Base-by-base conservation (phyloP, 2,113 vertebrate genomes). In the Chauna torquata region DNA sequence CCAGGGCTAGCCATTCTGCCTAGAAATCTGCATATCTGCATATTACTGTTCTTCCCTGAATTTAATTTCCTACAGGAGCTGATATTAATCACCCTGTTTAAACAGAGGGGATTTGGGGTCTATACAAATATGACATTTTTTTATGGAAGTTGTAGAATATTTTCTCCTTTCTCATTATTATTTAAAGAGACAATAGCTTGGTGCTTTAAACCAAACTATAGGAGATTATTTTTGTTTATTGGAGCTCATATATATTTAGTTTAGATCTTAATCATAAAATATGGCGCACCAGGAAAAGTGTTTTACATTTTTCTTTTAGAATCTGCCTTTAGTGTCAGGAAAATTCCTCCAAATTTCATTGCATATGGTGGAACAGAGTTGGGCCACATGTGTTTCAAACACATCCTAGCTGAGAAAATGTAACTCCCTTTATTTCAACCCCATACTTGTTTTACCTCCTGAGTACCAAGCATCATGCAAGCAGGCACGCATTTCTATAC, bases 31-130 rank as follows among this genome's bases (percentile, higher is more conserved):
- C 98, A 99, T 99, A 99, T 99, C 99, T 99, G 98, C 98, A 99
- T 98, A 99, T 98, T 99, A 98, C 98, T 95, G 95, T 97, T 98
- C 98, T 98, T 98, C 98, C 98, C 97, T 94, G 98, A 98, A 98
- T 99, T 99, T 99, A 99, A 99, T 99, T 99, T 99, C 99, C 99
- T 99, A 99, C 98, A 98, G 98, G 98, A 98, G 97, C 98, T 98
- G 99, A 99, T 99, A 99, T 98, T 99, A 98, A 99, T 99, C 99
- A 98, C 96, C 97, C 98, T 98, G 98, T 98, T 99, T 98, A 98
- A 98, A 98, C 98, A 99, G 98, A 99, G 98, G 98, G 99, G 99
- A 97, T 97, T 99, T 98, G 98, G 98, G 98, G 98, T 98, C 98
- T 97, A 93, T 97, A 98, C 95, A 97, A 97, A 98, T 97, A 98